These are phyloP conservation scores for Ditula angustiorana DNA, from an alignment of 2,888 invertebrate species.

Conservation along the genomic window DNA sequence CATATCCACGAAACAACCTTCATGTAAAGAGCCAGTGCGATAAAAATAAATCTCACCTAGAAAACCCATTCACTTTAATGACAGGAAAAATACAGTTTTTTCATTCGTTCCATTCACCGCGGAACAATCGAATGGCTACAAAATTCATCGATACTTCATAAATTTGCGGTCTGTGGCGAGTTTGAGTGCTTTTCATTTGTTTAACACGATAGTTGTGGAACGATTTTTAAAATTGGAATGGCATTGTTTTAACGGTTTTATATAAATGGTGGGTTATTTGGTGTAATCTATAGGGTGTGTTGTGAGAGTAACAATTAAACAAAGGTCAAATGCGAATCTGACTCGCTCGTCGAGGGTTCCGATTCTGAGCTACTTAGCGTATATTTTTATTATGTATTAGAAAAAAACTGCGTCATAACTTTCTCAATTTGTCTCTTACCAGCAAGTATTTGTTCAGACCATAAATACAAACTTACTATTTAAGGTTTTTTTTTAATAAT, in stretches of 20 bases:
- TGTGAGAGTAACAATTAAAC: background rate
- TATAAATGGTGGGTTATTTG: background rate
- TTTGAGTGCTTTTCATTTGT: constrained; percentile 33
- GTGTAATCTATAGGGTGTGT: background rate
- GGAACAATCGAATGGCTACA: constrained; percentile 32
- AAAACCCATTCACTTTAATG: constrained; percentile 5
- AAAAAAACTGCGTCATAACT: too few species aligned
- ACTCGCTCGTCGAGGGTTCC: too few species aligned
- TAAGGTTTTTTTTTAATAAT: too few species aligned
- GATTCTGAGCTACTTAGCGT: too few species aligned
- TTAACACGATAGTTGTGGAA: constrained; percentile 18
- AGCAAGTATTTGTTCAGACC: too few species aligned
- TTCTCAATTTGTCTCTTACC: too few species aligned
- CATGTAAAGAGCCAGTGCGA: background rate
- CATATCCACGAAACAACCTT: too few species aligned
- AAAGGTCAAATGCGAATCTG: too few species aligned
- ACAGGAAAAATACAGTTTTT: constrained; percentile 24
- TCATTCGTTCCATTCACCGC: constrained; percentile 32
- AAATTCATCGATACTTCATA: constrained; percentile 35
- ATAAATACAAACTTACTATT: too few species aligned
- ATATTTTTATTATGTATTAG: too few species aligned
- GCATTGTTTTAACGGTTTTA: constrained; percentile 9
- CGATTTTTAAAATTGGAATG: constrained; percentile 14
- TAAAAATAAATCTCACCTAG: constrained; percentile 3
- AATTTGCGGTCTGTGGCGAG: constrained; percentile 34